These are phyloP conservation scores for Cinclus cinclus DNA, from an alignment of 2,113 vertebrate species.

Conservation along the genomic window DNA sequence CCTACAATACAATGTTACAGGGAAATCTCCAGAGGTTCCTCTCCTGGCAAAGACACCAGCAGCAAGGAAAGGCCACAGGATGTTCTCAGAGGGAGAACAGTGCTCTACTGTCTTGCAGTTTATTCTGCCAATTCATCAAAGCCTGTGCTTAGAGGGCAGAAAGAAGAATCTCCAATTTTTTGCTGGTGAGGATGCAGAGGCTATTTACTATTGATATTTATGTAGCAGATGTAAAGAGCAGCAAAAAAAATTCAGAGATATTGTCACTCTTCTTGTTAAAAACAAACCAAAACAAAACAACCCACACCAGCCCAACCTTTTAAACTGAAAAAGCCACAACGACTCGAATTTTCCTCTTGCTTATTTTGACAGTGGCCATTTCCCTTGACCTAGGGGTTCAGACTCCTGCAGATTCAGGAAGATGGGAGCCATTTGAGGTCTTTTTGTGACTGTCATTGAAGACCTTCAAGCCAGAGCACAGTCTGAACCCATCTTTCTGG, in stretches of 20 bases:
- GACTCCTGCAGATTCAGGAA: background rate
- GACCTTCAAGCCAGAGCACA: background rate
- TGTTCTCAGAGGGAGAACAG: constrained; percentile 56
- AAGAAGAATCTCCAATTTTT: constrained; percentile 14
- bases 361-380: background rate
- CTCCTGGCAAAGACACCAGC: background rate
- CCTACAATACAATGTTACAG: background rate
- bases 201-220: constrained; percentile 9
- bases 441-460: background rate
- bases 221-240: constrained; percentile 31
- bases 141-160: background rate
- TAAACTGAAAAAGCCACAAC: background rate
- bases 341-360: background rate
- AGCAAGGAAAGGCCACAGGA: constrained; percentile 31
- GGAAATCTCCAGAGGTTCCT: constrained; percentile 35
- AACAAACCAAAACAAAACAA: background rate
- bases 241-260: background rate
- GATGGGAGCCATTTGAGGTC: background rate
- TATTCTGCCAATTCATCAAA: constrained; percentile 39
- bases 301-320: accelerated
- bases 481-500: background rate
- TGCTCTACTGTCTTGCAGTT: constrained; percentile 21
- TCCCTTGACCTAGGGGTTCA: background rate
- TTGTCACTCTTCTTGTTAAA: background rate
- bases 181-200: background rate